A percentile compares a stretch with the other conserved stretches of the same genome.
Conservation (phyloP, 2,888 invertebrate genomes). For the Bombylius discolor region DNA sequence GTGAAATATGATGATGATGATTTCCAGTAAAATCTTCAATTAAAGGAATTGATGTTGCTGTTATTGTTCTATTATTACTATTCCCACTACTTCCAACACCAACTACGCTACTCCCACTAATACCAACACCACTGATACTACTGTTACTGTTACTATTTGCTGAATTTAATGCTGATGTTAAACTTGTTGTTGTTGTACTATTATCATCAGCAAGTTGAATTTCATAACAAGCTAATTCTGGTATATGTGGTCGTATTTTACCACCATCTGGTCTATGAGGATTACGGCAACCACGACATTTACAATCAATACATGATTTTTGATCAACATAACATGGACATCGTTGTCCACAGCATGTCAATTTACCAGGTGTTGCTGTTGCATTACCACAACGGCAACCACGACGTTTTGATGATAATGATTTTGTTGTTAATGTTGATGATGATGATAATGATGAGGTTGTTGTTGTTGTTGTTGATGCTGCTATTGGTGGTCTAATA, state of each 20-base stretch:
- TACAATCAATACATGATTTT: slow-evolving; percentile 78
- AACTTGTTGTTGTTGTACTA: slow-evolving; percentile 12
- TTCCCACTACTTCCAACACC: background rate
- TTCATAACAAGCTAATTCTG: slow-evolving; percentile 50
- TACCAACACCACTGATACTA: background rate
- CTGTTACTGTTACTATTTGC: background rate
- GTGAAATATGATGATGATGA: background rate
- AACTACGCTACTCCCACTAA: background rate
- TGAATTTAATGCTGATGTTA: background rate
- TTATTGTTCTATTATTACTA: background rate
- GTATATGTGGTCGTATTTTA: slow-evolving; percentile 55
- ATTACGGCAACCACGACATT: slow-evolving; percentile 85
- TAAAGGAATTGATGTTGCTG: slow-evolving; percentile 4
- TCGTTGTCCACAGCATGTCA: slow-evolving; percentile 86
- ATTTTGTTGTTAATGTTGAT: background rate
- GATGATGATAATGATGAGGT: background rate
- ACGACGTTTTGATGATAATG: slow-evolving; percentile 41
- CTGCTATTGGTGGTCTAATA: slow-evolving; percentile 3
- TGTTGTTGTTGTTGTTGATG: background rate
- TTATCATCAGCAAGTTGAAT: slow-evolving; percentile 33
- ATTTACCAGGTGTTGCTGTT: slow-evolving; percentile 73
- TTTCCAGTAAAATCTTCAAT: background rate
- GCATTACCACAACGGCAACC: slow-evolving; percentile 88
- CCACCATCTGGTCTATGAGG: slow-evolving; percentile 73
- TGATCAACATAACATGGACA: slow-evolving; percentile 90